Conservation (phyloP, 2,797 vertebrate genomes). For the Mormyrus proboscirostris region DNA sequence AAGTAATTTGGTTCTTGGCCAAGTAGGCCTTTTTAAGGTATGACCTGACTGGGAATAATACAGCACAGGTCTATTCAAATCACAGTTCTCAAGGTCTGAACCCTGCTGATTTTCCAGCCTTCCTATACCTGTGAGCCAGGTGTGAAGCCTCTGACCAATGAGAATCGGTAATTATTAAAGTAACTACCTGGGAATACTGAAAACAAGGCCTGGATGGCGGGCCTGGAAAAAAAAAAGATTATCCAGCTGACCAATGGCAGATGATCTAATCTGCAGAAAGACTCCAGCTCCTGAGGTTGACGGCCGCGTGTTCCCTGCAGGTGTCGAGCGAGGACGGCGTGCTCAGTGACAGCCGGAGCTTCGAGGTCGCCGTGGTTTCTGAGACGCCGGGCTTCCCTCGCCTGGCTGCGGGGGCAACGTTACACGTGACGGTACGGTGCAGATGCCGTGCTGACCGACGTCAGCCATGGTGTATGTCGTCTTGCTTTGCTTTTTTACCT, state of each 20-base stretch:
- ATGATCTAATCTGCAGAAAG: neutral
- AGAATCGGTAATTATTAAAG: neutral
- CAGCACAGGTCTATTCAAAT: neutral
- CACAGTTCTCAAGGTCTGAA: neutral
- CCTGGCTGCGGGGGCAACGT: slow-evolving; percentile 68
- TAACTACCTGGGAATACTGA: neutral
- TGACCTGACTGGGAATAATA: neutral
- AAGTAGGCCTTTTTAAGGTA: neutral
- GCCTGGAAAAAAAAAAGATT: neutral
- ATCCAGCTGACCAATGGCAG: neutral
- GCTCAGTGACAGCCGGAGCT: slow-evolving; percentile 66
- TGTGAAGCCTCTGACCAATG: neutral
- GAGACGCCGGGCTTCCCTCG: slow-evolving; percentile 67
- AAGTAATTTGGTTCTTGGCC: neutral
- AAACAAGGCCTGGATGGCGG: neutral
- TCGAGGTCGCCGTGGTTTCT: slow-evolving; percentile 82
- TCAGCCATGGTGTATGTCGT: too few relatives aligned
- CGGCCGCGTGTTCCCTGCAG: slow-evolving; percentile 48
- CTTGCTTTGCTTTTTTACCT: neutral
- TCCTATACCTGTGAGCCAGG: too few relatives aligned
- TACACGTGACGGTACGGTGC: slow-evolving; percentile 84
- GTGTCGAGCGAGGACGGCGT: slow-evolving; percentile 63
- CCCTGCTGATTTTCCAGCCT: neutral
- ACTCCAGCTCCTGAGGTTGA: neutral
- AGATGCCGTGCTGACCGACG: neutral